phyloP scores from a whole-genome alignment of 2,797 vertebrate genomes.

The Valencia hispanica region DNA sequence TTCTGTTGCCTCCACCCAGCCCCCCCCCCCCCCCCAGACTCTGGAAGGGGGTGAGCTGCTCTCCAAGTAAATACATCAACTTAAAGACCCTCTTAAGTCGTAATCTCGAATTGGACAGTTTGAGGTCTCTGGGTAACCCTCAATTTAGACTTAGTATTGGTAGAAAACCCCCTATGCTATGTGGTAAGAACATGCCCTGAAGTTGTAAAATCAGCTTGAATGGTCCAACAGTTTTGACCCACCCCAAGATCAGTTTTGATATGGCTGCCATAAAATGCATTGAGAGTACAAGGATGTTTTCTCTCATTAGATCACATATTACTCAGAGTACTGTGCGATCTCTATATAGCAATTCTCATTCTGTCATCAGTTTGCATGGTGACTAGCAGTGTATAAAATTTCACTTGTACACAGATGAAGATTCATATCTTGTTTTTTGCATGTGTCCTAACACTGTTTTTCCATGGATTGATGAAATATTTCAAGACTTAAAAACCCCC shows the following conservation, averaged over 20 bases:
- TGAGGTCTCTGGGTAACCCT: not conserved
- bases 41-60: too few relatives aligned
- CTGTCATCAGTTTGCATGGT: not conserved
- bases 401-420: not conserved
- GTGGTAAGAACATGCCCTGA: not conserved
- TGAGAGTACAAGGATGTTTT: not conserved
- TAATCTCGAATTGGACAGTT: not conserved
- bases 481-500: not conserved
- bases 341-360: not conserved
- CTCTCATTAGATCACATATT: not conserved
- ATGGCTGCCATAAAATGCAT: not conserved
- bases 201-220: not conserved
- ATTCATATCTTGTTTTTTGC: not conserved
- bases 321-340: not conserved
- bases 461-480: not conserved
- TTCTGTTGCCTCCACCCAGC: too few relatives aligned
- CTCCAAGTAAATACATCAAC: not conserved
- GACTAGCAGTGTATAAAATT: not conserved
- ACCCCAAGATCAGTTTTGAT: not conserved
- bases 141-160: not conserved
- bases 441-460: not conserved
- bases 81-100: not conserved
- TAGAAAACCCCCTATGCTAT: not conserved
- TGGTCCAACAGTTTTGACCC: not conserved
- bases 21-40: too few relatives aligned